These are phyloP conservation scores for Notocelia uddmanniana DNA, from an alignment of 2,888 invertebrate genomes.

Conservation along the genomic window DNA sequence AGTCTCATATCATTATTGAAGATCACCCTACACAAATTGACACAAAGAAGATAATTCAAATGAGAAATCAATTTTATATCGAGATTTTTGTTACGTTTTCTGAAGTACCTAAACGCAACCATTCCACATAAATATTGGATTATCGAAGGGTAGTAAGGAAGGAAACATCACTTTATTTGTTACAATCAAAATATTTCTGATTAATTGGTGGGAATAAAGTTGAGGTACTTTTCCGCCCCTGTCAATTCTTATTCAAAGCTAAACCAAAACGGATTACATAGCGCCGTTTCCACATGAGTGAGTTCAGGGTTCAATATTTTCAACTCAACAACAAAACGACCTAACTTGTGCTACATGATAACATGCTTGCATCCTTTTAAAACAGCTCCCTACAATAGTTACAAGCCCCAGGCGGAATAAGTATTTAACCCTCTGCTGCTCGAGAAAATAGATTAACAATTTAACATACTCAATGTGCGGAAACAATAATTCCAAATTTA, in stretches of 20 bases:
- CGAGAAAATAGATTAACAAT: constrained; percentile 62
- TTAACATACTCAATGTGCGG: constrained; percentile 46
- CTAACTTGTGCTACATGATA: background rate
- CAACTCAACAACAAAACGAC: background rate
- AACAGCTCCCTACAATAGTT: constrained; percentile 61
- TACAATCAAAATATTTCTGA: background rate
- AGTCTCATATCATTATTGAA: background rate
- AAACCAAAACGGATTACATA: constrained; percentile 42
- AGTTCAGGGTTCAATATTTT: constrained; percentile 28
- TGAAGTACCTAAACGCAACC: background rate
- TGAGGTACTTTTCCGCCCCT: constrained; percentile 11
- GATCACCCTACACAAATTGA: background rate
- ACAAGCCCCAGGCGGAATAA: constrained; percentile 56
- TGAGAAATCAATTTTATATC: background rate
- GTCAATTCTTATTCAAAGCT: constrained; percentile 43
- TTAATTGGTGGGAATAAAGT: constrained; percentile 5
- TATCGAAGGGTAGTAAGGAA: background rate
- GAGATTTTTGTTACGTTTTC: background rate
- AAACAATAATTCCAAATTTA: constrained; percentile 42
- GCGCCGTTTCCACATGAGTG: constrained; percentile 29
- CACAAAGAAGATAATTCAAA: background rate
- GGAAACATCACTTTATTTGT: background rate
- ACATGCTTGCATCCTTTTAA: constrained; percentile 9
- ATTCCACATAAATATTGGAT: background rate
- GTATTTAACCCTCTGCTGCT: constrained; percentile 60